Evolutionary conservation across 2,888 invertebrate species (phyloP).

Genomic region (Eretmocerus hayati): DNA sequence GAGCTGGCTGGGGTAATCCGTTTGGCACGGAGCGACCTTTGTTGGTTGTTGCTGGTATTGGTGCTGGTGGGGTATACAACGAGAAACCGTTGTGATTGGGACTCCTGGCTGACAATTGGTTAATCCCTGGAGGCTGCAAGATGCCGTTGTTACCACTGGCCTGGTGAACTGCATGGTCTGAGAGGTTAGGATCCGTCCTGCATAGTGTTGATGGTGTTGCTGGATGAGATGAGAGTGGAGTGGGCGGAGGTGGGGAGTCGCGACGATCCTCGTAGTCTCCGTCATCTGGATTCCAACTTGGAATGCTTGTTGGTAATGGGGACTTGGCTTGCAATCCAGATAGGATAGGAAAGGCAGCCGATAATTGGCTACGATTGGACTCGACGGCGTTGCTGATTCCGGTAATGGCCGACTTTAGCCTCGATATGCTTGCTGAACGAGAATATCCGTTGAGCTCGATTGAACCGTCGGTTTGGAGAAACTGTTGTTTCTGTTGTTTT

Average conservation of each 20-base stretch:
- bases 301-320: neutral
- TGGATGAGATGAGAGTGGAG: slow-evolving; percentile 40
- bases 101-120: slow-evolving; percentile 29
- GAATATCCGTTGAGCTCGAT: slow-evolving; percentile 17
- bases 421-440: slow-evolving; percentile 12
- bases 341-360: slow-evolving; percentile 36
- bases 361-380: slow-evolving; percentile 30
- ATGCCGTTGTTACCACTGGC: neutral
- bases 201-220: slow-evolving; percentile 29
- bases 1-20: slow-evolving; percentile 37
- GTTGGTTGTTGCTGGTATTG: slow-evolving; percentile 42
- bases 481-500: slow-evolving; percentile 21
- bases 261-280: slow-evolving; percentile 39
- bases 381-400: slow-evolving; percentile 11
- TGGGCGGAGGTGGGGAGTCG: slow-evolving; percentile 41
- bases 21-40: slow-evolving; percentile 42
- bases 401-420: slow-evolving; percentile 20
- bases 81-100: slow-evolving; percentile 49
- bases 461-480: slow-evolving; percentile 18
- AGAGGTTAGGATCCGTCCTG: slow-evolving; percentile 19
- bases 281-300: slow-evolving; percentile 15
- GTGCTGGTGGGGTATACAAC: slow-evolving; percentile 53
- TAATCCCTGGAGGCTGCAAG: slow-evolving; percentile 17
- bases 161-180: slow-evolving; percentile 25
- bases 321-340: slow-evolving; percentile 30